A percentile compares a stretch with the other conserved stretches of the same genome.
Conservation (phyloP, 2,797 vertebrate species). For the Stomatorhinus walkeri region DNA sequence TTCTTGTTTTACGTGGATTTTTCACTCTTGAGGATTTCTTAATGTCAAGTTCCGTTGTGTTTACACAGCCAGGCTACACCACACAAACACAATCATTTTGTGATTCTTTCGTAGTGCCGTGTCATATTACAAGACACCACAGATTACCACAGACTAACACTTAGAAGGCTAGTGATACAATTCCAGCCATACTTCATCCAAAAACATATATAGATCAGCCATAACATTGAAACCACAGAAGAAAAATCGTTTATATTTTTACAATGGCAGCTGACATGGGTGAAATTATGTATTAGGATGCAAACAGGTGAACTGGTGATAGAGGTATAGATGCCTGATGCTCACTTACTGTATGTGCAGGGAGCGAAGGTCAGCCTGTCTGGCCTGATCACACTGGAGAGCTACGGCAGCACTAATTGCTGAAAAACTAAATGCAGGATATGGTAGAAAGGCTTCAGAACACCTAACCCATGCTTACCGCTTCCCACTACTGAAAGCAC, state of each 20-base stretch:
- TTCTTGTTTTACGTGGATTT: conserved; percentile 97
- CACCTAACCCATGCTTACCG: not conserved
- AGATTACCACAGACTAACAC: not conserved
- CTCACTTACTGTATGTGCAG: not conserved
- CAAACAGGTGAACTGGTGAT: not conserved
- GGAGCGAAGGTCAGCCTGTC: not conserved
- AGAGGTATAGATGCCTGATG: not conserved
- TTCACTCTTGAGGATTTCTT: conserved; percentile 98
- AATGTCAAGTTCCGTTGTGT: conserved; percentile 96
- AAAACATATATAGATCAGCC: not conserved
- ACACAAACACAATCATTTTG: conserved; percentile 27
- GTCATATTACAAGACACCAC: not conserved
- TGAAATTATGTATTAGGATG: not conserved
- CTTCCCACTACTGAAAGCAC: not conserved
- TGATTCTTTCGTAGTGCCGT: not conserved
- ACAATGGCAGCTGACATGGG: not conserved
- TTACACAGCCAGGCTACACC: conserved; percentile 89
- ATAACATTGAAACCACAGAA: not conserved
- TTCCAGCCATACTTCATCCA: not conserved
- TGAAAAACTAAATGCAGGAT: not conserved
- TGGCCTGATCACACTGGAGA: not conserved
- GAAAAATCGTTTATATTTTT: not conserved
- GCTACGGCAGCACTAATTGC: not conserved
- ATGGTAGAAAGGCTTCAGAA: not conserved
- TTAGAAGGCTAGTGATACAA: not conserved